A percentile compares a stretch with the other conserved stretches of the same genome.
Conservation (phyloP, 2,797 vertebrate species). For the Numenius phaeopus region DNA sequence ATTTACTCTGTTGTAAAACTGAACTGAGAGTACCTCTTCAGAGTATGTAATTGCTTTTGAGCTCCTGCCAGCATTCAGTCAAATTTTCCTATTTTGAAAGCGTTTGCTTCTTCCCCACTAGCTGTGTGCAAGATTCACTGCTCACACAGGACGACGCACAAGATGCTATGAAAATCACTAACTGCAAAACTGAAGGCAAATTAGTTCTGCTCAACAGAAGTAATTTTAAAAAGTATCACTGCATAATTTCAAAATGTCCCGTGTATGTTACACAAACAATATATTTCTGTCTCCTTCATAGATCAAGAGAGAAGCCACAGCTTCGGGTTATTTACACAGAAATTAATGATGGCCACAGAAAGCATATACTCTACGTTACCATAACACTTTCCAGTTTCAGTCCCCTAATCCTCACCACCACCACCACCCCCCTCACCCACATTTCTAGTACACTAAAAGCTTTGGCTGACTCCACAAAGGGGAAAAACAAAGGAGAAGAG, state of each 20-base stretch:
- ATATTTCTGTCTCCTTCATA: background rate
- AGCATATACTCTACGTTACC: background rate
- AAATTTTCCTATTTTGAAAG: slow-evolving; percentile 61
- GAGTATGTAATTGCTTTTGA: slow-evolving; percentile 2
- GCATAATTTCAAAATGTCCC: slow-evolving; percentile 17
- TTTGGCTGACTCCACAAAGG: background rate
- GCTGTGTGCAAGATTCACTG: background rate
- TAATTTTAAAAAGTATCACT: background rate
- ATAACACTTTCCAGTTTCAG: background rate
- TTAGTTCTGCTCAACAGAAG: background rate
- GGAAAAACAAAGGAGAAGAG: background rate
- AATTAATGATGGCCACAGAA: background rate
- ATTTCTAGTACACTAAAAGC: background rate
- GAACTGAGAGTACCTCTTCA: slow-evolving; percentile 4
- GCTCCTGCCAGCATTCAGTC: slow-evolving; percentile 39
- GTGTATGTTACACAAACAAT: background rate
- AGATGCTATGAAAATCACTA: slow-evolving; percentile 1
- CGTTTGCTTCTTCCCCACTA: background rate
- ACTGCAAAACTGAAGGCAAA: slow-evolving; percentile 18
- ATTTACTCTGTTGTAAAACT: slow-evolving; percentile 21
- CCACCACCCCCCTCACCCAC: background rate
- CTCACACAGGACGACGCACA: background rate
- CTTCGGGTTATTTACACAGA: background rate
- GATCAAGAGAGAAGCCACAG: background rate
- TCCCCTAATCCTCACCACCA: background rate